Conservation (phyloP, 2,797 vertebrate species). For the Aplochiton taeniatus region DNA sequence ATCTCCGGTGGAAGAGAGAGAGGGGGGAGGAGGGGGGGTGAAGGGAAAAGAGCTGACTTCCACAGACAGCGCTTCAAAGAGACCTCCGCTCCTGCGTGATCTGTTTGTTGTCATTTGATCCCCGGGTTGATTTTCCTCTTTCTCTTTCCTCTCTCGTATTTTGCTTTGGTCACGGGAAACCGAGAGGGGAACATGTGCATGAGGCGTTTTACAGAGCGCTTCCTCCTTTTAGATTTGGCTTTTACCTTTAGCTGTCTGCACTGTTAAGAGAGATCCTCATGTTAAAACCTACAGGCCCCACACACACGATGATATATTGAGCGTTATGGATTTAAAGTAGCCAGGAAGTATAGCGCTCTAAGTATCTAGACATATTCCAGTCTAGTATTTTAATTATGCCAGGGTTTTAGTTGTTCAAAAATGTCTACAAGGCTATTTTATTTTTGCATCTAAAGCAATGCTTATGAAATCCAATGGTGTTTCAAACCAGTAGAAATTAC, state of each 20-base stretch:
- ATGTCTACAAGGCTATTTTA: background rate
- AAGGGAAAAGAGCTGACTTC: slow-evolving; percentile 50
- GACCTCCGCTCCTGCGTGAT: slow-evolving; percentile 52
- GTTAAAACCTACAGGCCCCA: background rate
- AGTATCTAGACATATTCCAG: too few species aligned
- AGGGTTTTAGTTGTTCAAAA: too few species aligned
- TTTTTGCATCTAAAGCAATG: too few species aligned
- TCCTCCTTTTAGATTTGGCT: slow-evolving; percentile 17
- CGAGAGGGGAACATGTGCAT: slow-evolving; percentile 35
- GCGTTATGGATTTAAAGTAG: background rate
- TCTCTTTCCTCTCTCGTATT: slow-evolving; percentile 43
- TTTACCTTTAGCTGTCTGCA: slow-evolving; percentile 28
- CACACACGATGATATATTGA: background rate
- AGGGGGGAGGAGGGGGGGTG: slow-evolving; percentile 18
- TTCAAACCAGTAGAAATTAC: too few species aligned
- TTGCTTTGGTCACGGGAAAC: slow-evolving; percentile 51
- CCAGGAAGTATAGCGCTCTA: too few species aligned
- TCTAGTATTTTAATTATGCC: too few species aligned
- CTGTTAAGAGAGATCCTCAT: too few species aligned
- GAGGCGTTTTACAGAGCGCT: slow-evolving; percentile 42
- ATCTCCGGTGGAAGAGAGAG: slow-evolving; percentile 45
- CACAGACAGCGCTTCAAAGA: slow-evolving; percentile 53
- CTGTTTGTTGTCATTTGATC: slow-evolving; percentile 68
- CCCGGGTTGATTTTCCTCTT: slow-evolving; percentile 24
- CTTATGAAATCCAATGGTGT: too few species aligned